These are phyloP conservation scores for Aromia moschata DNA, from an alignment of 2,888 invertebrate genomes.

Conservation along the genomic window DNA sequence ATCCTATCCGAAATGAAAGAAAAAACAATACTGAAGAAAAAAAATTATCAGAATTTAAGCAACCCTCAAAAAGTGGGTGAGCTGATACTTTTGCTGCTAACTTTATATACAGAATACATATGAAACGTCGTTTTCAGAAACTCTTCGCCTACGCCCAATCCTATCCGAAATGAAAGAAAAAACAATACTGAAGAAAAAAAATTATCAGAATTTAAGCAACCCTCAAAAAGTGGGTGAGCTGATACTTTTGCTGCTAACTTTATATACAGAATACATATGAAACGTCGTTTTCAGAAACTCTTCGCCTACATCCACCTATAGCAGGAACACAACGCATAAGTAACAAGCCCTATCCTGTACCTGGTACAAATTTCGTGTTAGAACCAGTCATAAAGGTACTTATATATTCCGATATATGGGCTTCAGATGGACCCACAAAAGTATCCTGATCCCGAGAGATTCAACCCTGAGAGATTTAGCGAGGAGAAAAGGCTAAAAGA, in stretches of 20 bases:
- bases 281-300: slow-evolving; percentile 47
- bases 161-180: too few relatives aligned
- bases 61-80: too few relatives aligned
- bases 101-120: too few relatives aligned
- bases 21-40: too few relatives aligned
- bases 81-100: too few relatives aligned
- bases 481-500: slow-evolving; percentile 65
- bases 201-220: too few relatives aligned
- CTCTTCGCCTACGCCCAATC: slow-evolving; percentile 47
- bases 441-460: slow-evolving; percentile 68
- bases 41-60: too few relatives aligned
- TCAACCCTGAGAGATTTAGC: slow-evolving; percentile 70
- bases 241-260: too few relatives aligned
- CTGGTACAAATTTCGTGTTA: slow-evolving; percentile 40
- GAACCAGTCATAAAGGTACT: slow-evolving; percentile 38
- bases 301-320: slow-evolving; percentile 45
- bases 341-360: slow-evolving; percentile 42
- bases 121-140: slow-evolving; percentile 49
- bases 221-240: too few relatives aligned
- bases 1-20: too few relatives aligned
- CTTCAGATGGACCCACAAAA: slow-evolving; percentile 48
- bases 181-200: too few relatives aligned
- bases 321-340: slow-evolving; percentile 41
- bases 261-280: too few relatives aligned
- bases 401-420: slow-evolving; percentile 41